These are phyloP conservation scores for Melanargia galathea DNA, from an alignment of 2,888 invertebrate genomes.

Conservation along the genomic window DNA sequence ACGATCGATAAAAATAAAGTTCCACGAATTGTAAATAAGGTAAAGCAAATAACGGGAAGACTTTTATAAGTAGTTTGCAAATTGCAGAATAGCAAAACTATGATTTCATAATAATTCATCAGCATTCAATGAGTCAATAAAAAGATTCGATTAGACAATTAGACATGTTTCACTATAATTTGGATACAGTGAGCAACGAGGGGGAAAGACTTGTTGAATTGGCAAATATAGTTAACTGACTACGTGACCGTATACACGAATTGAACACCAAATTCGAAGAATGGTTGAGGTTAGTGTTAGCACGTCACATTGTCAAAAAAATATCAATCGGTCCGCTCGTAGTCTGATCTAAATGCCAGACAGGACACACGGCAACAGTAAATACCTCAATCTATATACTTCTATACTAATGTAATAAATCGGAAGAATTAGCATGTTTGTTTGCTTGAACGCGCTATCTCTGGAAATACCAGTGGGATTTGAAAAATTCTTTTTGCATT, in stretches of 20 bases:
- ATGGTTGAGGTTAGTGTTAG: background rate
- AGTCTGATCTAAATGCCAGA: background rate
- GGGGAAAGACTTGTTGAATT: background rate
- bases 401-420: too few relatives aligned
- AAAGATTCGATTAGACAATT: background rate
- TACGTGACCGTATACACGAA: conserved; percentile 13
- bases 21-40: background rate
- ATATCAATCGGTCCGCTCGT: background rate
- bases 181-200: background rate
- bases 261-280: background rate
- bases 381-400: background rate
- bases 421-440: too few relatives aligned
- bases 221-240: background rate
- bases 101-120: background rate
- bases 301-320: background rate
- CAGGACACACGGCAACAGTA: background rate
- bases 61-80: background rate
- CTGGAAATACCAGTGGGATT: too few relatives aligned
- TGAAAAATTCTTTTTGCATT: too few relatives aligned
- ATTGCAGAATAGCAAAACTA: background rate
- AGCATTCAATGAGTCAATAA: background rate
- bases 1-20: conserved; percentile 1
- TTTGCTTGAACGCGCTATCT: too few relatives aligned
- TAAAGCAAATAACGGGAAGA: background rate
- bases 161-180: background rate